Conservation (phyloP, 2,113 vertebrate species). For the Anser brachyrhynchus region DNA sequence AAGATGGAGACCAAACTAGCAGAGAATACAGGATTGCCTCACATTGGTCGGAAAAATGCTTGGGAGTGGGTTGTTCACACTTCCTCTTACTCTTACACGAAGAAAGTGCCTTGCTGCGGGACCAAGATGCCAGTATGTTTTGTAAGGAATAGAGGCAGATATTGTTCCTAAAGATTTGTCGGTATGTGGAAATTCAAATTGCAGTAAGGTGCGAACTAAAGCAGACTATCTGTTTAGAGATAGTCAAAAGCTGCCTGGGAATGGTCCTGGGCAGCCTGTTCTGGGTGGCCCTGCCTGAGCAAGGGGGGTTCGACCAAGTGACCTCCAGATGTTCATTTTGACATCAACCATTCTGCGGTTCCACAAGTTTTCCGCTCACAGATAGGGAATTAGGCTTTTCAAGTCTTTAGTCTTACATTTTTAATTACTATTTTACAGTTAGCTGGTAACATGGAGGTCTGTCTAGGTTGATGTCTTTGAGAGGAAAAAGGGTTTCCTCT, state of each 20-base stretch:
- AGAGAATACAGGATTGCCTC: not conserved
- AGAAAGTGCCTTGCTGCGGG: not conserved
- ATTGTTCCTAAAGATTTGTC: not conserved
- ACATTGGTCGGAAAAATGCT: not conserved
- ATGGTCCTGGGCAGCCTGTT: not conserved
- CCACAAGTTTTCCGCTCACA: not conserved
- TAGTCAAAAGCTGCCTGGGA: not conserved
- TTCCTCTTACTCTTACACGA: not conserved
- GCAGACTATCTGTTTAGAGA: not conserved
- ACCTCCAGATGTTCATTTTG: not conserved
- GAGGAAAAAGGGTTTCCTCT: not conserved
- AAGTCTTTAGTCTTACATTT: not conserved
- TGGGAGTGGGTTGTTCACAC: not conserved
- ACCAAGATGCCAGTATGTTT: not conserved
- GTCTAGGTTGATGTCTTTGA: not conserved
- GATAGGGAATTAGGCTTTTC: not conserved
- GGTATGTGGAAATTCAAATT: not conserved
- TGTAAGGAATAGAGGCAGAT: not conserved
- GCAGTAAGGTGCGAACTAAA: not conserved
- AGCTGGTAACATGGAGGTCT: not conserved
- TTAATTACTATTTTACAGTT: not conserved
- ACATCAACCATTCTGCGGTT: not conserved
- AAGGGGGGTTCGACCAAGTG: not conserved
- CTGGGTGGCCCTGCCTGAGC: not conserved
- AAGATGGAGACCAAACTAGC: not conserved